Conservation (phyloP, 2,797 vertebrate genomes). For the Pseudotriccus pelzelni region DNA sequence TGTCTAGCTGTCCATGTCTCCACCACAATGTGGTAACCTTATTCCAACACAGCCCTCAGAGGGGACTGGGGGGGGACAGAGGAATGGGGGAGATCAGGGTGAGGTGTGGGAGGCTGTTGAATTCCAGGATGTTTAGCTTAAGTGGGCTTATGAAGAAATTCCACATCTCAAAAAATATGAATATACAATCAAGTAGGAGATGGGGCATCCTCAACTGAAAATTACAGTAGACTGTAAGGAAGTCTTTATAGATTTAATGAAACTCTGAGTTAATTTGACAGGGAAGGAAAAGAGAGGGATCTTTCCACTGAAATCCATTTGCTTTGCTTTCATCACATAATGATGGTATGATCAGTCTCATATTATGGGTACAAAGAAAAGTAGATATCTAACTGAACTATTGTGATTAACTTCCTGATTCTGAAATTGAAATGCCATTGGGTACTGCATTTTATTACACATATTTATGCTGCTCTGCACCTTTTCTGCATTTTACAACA, state of each 20-base stretch:
- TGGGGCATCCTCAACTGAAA: not conserved
- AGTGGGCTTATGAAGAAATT: not conserved
- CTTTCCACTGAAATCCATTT: not conserved
- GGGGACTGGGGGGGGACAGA: too few relatives aligned
- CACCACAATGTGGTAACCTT: too few relatives aligned
- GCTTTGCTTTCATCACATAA: not conserved
- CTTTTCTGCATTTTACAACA: constrained; percentile 8
- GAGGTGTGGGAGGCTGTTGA: fast-evolving
- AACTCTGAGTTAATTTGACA: not conserved
- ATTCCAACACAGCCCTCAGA: not conserved
- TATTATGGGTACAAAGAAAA: not conserved
- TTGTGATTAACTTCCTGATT: constrained; percentile 5
- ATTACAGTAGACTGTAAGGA: not conserved
- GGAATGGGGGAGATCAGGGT: too few relatives aligned
- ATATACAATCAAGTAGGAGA: not conserved
- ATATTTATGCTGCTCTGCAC: not conserved
- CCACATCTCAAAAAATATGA: not conserved
- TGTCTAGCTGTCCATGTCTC: not conserved
- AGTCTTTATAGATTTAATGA: not conserved
- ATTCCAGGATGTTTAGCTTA: not conserved
- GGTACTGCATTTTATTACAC: not conserved
- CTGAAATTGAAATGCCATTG: constrained; percentile 20
- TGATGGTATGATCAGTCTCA: not conserved
- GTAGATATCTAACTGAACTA: not conserved
- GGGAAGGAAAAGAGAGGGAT: not conserved